These are phyloP conservation scores for Incurvaria masculella DNA, from an alignment of 2,888 invertebrate species.

Conservation along the genomic window DNA sequence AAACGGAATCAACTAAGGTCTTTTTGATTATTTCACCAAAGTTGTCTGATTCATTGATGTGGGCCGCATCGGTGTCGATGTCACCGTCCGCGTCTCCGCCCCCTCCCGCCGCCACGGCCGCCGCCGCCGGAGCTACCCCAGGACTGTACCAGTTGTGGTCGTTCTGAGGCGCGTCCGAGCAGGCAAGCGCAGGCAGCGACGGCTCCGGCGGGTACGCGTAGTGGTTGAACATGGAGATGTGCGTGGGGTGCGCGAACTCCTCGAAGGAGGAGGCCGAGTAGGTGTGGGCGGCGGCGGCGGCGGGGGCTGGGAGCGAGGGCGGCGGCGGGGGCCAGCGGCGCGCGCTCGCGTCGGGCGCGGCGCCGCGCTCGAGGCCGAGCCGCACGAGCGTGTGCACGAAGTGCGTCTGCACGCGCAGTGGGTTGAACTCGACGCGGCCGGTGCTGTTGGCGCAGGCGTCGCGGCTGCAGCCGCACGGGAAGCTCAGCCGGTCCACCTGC, in stretches of 20 bases:
- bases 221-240: conserved; percentile 49
- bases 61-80: conserved; percentile 17
- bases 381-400: conserved; percentile 97
- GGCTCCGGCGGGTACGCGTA: conserved; percentile 44
- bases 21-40: conserved; percentile 92
- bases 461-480: conserved; percentile 94
- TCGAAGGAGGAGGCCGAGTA: conserved; percentile 50
- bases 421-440: conserved; percentile 96
- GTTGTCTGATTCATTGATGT: conserved; percentile 57
- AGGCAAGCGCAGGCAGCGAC: background rate
- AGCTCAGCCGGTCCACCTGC: conserved; percentile 95
- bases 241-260: conserved; percentile 53
- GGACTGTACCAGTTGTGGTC: conserved; percentile 46
- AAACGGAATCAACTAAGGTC: conserved; percentile 88
- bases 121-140: conserved; percentile 7
- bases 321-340: conserved; percentile 20
- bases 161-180: no score
- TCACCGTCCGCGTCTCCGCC: conserved; percentile 19
- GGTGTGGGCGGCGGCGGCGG: conserved; percentile 57
- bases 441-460: conserved; percentile 91
- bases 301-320: conserved; percentile 56
- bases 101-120: conserved; percentile 24
- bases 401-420: conserved; percentile 91
- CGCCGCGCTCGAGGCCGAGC: conserved; percentile 76
- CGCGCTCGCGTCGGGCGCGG: no score